Evolutionary conservation across 2,888 invertebrate species (phyloP).

Genomic region (Oscheius sp.): DNA sequence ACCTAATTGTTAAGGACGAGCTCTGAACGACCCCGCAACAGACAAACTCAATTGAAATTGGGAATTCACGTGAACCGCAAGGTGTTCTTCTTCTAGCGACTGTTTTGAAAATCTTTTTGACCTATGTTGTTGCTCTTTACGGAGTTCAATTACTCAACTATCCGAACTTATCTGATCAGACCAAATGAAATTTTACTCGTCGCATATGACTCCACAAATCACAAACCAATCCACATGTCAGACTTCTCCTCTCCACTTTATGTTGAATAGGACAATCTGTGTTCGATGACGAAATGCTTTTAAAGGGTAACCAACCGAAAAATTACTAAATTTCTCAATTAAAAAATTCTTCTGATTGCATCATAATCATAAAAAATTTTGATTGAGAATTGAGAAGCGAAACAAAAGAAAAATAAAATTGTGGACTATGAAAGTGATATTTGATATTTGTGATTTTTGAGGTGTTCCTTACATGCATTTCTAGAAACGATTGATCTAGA

Average conservation of each 20-base stretch:
- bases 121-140: not conserved
- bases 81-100: not conserved
- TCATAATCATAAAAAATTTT: no score
- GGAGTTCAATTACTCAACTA: conserved; percentile 1
- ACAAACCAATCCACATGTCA: not conserved
- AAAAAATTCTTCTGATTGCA: not conserved
- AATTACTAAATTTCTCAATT: not conserved
- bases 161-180: conserved; percentile 18
- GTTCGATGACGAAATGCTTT: conserved; percentile 1
- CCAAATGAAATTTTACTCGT: conserved; percentile 14
- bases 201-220: conserved; percentile 1
- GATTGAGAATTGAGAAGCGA: no score
- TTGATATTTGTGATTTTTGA: not conserved
- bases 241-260: not conserved
- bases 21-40: conserved; percentile 5
- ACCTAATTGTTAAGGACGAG: not conserved
- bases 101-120: not conserved
- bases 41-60: not conserved
- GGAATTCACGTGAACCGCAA: not conserved
- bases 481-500: no score
- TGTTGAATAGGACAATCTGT: conserved; percentile 13
- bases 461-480: not conserved
- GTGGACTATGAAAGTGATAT: not conserved
- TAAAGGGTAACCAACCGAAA: not conserved
- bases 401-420: no score